Conservation (phyloP, 2,888 invertebrate species). For the Oasisia sp. region DNA sequence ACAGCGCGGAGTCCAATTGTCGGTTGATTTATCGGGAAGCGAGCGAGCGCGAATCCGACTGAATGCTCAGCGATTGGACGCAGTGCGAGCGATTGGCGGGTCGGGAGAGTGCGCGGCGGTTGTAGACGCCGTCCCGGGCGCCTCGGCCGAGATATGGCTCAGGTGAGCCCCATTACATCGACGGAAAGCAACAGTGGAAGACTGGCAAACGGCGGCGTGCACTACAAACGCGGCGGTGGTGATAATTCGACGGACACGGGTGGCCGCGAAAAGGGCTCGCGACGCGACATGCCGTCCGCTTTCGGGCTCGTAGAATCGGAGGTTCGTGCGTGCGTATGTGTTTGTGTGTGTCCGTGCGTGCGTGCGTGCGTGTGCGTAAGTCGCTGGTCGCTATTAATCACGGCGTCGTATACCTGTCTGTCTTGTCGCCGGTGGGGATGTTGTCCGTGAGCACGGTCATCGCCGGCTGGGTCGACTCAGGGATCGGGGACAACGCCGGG, state of each 20-base stretch:
- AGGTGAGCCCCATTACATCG: slow-evolving; percentile 1
- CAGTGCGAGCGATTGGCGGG: background rate
- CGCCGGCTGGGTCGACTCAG: background rate
- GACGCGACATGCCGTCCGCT: slow-evolving; percentile 5
- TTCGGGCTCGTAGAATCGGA: background rate
- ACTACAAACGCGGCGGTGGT: background rate
- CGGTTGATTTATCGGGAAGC: background rate
- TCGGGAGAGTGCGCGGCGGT: background rate
- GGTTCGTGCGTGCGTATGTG: background rate
- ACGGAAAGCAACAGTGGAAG: background rate
- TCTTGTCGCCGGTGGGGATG: background rate
- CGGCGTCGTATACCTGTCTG: slow-evolving; percentile 4
- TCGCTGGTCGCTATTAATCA: background rate
- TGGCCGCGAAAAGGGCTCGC: background rate
- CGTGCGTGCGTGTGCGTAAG: background rate
- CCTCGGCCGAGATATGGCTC: background rate
- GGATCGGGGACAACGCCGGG: background rate
- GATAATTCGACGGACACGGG: background rate
- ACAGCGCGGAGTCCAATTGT: background rate
- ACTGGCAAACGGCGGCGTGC: background rate
- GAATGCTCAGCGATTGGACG: slow-evolving; percentile 6
- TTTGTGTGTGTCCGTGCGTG: background rate
- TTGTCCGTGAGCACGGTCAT: background rate
- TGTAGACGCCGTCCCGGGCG: background rate
- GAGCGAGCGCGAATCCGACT: background rate